Evolutionary conservation across 2,113 vertebrate species (phyloP).

Genomic region (Rhea pennata): DNA sequence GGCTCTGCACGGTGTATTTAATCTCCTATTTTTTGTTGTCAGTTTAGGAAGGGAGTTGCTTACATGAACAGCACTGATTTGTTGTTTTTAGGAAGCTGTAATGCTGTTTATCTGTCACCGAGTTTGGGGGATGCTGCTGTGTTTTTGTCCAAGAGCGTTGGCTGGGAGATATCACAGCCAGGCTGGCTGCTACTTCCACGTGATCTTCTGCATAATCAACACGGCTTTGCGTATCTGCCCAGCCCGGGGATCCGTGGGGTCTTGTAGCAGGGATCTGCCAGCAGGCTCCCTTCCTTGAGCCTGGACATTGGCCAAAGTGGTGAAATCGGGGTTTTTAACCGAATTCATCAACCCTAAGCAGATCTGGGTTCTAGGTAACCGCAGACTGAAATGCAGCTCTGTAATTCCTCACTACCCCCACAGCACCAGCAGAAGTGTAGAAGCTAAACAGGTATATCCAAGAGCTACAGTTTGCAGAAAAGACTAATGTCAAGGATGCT

Average conservation of each 20-base stretch:
- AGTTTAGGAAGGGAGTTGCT: neutral
- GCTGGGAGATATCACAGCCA: no score
- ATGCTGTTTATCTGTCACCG: neutral
- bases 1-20: neutral
- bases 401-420: neutral
- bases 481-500: neutral
- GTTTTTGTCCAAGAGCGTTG: neutral
- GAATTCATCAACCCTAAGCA: neutral
- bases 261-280: neutral
- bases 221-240: no score
- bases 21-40: neutral
- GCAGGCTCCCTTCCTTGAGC: neutral
- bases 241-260: neutral
- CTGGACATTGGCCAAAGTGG: neutral
- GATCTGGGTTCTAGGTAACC: neutral
- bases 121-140: neutral
- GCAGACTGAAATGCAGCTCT: neutral
- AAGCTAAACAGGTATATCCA: accelerated
- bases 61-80: neutral
- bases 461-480: neutral
- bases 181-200: neutral
- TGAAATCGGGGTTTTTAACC: neutral
- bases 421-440: neutral
- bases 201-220: neutral
- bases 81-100: neutral